Conservation (phyloP, 1,140 invertebrate species). For the Batillaria attramentaria region DNA sequence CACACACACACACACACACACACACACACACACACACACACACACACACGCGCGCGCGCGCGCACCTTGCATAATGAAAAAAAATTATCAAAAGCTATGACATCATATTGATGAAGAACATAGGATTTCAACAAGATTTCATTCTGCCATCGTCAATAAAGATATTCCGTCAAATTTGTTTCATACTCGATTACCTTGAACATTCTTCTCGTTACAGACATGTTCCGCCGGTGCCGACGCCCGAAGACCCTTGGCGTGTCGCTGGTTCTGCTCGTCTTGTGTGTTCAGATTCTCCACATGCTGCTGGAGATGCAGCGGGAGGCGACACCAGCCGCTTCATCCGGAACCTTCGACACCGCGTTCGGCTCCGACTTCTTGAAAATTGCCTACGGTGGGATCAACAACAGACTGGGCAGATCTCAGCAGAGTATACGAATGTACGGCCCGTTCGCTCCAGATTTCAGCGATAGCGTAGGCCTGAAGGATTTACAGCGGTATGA, state of each 20-base stretch:
- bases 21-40: neutral
- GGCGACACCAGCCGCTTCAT: neutral
- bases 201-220: neutral
- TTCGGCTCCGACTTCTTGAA: neutral
- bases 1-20: neutral
- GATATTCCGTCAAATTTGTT: neutral
- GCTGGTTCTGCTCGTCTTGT: too few species aligned
- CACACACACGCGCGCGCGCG: neutral
- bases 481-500: constrained; percentile 10
- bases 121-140: neutral
- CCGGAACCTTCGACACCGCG: neutral
- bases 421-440: neutral
- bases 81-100: neutral
- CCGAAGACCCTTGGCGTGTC: too few species aligned
- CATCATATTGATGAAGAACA: neutral
- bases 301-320: neutral
- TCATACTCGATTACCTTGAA: neutral
- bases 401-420: neutral
- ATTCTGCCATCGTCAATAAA: neutral
- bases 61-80: neutral
- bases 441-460: neutral
- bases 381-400: neutral
- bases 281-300: neutral
- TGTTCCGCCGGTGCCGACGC: neutral
- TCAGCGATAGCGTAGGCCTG: neutral